These are phyloP conservation scores for Hylaeus volcanicus DNA, from an alignment of 1,140 invertebrate genomes.

Conservation along the genomic window DNA sequence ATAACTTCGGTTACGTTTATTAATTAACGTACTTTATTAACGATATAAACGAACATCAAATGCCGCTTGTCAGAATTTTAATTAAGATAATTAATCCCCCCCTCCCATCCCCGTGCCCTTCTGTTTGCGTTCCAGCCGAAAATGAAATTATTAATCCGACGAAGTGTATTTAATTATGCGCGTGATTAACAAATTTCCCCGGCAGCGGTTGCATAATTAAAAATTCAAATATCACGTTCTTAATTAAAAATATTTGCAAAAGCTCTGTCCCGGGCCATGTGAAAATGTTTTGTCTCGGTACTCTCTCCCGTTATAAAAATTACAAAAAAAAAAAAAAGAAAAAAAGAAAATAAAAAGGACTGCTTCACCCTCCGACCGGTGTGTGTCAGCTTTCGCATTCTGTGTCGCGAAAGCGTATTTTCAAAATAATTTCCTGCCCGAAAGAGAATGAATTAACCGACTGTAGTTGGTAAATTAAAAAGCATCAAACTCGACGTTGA, in stretches of 20 bases:
- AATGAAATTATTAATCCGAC: constrained; percentile 39
- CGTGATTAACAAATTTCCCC: constrained; percentile 9
- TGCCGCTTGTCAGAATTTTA: constrained; percentile 26
- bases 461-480: background rate
- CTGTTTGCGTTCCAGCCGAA: background rate
- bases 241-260: constrained; percentile 20
- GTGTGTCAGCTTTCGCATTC: background rate
- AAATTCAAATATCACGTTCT: constrained; percentile 7
- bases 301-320: background rate
- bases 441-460: background rate
- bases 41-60: constrained; percentile 10
- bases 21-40: constrained; percentile 13
- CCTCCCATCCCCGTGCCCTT: background rate
- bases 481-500: constrained; percentile 1
- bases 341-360: too few species aligned
- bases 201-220: background rate
- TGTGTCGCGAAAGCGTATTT: background rate
- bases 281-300: background rate
- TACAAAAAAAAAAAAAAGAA: too few species aligned
- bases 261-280: background rate
- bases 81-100: constrained; percentile 46
- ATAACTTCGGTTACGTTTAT: too few species aligned
- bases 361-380: too few species aligned
- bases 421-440: background rate
- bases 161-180: constrained; percentile 27